Conservation (phyloP, 2,113 vertebrate species). For the Danio rerio region GRCz12tu NC_133200.1:35656001-35656500, state of each 20-base stretch:
- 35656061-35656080: no score
- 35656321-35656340: no score
- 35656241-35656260: constrained; percentile 50
- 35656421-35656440: constrained; percentile 3
- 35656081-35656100: no score
- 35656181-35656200: constrained; percentile 52
- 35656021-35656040: no score
- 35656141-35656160: constrained; percentile 34
- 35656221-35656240: constrained; percentile 61
- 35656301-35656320: no score
- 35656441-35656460: constrained; percentile 20
- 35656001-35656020: no score
- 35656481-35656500: constrained; percentile 46
- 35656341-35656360: no score
- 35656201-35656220: constrained; percentile 48
- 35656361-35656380: no score
- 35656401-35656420: background rate
- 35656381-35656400: no score
- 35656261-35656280: constrained; percentile 27
- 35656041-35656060: no score
- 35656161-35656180: constrained; percentile 55
- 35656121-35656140: background rate
- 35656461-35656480: constrained; percentile 34
- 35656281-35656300: background rate
- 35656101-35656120: no score